Evolutionary conservation across 1,140 invertebrate genomes (phyloP).

Genomic region (Oryzaephilus surinamensis): DNA sequence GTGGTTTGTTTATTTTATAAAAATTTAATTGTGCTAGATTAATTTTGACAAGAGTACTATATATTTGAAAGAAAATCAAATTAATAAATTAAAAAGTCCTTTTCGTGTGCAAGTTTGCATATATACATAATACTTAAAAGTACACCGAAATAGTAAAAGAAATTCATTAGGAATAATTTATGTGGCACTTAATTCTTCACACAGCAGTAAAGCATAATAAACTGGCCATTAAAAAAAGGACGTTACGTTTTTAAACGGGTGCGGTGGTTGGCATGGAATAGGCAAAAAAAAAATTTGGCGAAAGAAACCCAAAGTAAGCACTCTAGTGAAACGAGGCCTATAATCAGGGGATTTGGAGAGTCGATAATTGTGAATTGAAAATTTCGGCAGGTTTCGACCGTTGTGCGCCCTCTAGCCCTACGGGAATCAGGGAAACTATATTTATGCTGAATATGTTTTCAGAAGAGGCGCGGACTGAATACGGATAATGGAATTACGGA

Average conservation of each 20-base stretch:
- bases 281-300: too few relatives aligned
- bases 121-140: too few relatives aligned
- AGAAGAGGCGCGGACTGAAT: conserved; percentile 21
- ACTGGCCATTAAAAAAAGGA: conserved; percentile 8
- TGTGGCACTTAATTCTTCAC: conserved; percentile 4
- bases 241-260: conserved; percentile 3
- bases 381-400: conserved; percentile 25
- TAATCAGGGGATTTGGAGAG: conserved; percentile 20
- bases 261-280: too few relatives aligned
- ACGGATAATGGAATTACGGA: conserved; percentile 25
- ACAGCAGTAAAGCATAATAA: conserved; percentile 5
- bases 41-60: too few relatives aligned
- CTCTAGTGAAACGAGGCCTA: conserved; percentile 8
- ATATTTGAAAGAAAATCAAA: too few relatives aligned
- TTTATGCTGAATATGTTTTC: conserved; percentile 25
- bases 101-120: too few relatives aligned
- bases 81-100: too few relatives aligned
- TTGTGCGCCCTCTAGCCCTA: conserved; percentile 14
- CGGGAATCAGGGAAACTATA: conserved; percentile 18
- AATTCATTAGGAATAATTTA: conserved; percentile 12
- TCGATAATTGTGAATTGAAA: conserved; percentile 29
- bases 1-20: too few relatives aligned
- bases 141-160: too few relatives aligned
- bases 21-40: too few relatives aligned
- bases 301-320: too few relatives aligned